Percentiles rank a stretch among this genome's conserved stretches.
These are phyloP conservation scores for Volucella inanis DNA, from an alignment of 2,888 invertebrate species.

Conservation along the genomic window DNA sequence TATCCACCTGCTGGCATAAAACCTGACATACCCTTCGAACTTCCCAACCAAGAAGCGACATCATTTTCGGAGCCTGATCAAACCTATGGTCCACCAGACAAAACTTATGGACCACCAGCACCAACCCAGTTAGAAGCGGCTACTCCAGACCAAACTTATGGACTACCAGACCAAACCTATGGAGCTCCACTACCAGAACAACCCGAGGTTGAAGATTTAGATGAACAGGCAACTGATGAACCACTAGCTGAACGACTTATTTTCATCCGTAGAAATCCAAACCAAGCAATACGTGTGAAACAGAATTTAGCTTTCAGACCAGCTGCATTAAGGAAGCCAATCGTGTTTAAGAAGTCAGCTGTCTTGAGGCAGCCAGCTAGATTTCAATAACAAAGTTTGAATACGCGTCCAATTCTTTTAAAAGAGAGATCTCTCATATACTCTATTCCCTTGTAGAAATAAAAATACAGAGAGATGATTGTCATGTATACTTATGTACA, in stretches of 20 bases:
- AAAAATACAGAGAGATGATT: neutral
- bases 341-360: conserved; percentile 27
- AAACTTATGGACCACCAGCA: conserved; percentile 55
- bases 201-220: conserved; percentile 22
- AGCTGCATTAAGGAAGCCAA: conserved; percentile 30
- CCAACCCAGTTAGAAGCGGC: neutral
- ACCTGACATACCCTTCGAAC: conserved; percentile 65
- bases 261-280: conserved; percentile 21
- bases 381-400: conserved; percentile 23
- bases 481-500: neutral
- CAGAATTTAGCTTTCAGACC: conserved; percentile 5
- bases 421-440: conserved; percentile 65
- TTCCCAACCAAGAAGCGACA: conserved; percentile 56
- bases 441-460: conserved; percentile 57
- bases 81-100: conserved; percentile 59
- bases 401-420: conserved; percentile 43
- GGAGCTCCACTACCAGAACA: conserved; percentile 36
- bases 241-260: conserved; percentile 59
- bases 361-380: conserved; percentile 33
- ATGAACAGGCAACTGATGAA: conserved; percentile 56
- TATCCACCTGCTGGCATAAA: conserved; percentile 65
- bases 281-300: conserved; percentile 28
- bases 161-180: conserved; percentile 47
- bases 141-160: conserved; percentile 31
- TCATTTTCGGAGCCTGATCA: conserved; percentile 53